Conservation (phyloP, 2,888 invertebrate species). For the Ypsolopha sequella region DNA sequence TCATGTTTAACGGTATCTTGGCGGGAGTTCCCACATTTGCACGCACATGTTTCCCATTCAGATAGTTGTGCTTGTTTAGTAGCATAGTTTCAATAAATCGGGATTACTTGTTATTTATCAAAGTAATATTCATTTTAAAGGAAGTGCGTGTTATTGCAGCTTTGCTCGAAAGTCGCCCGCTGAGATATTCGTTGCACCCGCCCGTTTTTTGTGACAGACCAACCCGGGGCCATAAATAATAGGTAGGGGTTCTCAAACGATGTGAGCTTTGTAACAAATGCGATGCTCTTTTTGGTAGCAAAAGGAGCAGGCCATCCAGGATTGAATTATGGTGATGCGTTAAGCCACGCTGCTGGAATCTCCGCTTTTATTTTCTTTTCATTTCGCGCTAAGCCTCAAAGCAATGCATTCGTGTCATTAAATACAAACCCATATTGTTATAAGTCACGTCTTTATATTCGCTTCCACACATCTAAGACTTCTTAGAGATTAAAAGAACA, state of each 20-base stretch:
- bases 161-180: constrained; percentile 65
- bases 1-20: constrained; percentile 39
- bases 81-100: constrained; percentile 62
- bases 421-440: constrained; percentile 24
- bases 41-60: constrained; percentile 60
- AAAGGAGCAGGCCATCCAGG: constrained; percentile 46
- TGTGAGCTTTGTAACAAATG: constrained; percentile 66
- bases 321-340: constrained; percentile 69
- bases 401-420: constrained; percentile 43
- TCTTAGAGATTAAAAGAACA: not conserved
- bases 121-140: constrained; percentile 18
- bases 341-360: constrained; percentile 59
- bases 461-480: not conserved
- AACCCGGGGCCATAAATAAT: constrained; percentile 70
- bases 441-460: constrained; percentile 39
- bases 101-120: constrained; percentile 39
- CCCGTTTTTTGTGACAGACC: constrained; percentile 69
- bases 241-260: constrained; percentile 62
- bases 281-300: constrained; percentile 67
- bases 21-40: constrained; percentile 66
- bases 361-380: constrained; percentile 54
- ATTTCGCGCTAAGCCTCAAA: constrained; percentile 45
- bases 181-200: constrained; percentile 66
- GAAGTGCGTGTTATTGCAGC: constrained; percentile 70
- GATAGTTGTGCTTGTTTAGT: constrained; percentile 36